phyloP scores from a whole-genome alignment of 2,113 vertebrate species.

The Grantiella picta region DNA sequence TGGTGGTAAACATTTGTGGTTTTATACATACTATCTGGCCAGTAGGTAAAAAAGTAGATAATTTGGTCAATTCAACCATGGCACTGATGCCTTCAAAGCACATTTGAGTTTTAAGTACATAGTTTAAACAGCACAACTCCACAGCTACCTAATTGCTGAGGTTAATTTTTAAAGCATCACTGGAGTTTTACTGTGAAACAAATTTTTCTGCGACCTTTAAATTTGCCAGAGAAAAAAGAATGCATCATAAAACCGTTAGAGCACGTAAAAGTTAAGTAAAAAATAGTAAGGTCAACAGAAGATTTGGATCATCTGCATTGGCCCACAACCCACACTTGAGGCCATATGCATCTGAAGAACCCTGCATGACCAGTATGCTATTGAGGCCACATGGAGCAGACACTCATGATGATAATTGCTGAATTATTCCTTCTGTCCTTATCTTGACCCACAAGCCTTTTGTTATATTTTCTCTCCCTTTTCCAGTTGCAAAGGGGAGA shows the following conservation, averaged over 20 bases:
- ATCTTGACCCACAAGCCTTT: background rate
- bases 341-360: background rate
- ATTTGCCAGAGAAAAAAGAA: background rate
- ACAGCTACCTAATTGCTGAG: background rate
- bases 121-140: background rate
- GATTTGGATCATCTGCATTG: background rate
- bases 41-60: background rate
- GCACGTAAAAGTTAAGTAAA: background rate
- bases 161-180: background rate
- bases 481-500: background rate
- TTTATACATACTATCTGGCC: background rate
- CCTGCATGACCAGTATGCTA: background rate
- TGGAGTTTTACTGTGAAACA: background rate
- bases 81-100: background rate
- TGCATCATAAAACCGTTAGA: background rate
- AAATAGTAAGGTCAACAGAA: background rate
- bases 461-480: background rate
- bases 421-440: background rate
- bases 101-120: background rate
- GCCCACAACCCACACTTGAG: background rate
- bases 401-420: background rate
- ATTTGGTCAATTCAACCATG: background rate
- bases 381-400: background rate
- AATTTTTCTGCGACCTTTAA: background rate
- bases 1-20: background rate